A percentile compares a stretch with the other conserved stretches of the same genome.
Evolutionary conservation across 2,113 vertebrate species (phyloP).

Genomic region (Cebidichthys violaceus): DNA sequence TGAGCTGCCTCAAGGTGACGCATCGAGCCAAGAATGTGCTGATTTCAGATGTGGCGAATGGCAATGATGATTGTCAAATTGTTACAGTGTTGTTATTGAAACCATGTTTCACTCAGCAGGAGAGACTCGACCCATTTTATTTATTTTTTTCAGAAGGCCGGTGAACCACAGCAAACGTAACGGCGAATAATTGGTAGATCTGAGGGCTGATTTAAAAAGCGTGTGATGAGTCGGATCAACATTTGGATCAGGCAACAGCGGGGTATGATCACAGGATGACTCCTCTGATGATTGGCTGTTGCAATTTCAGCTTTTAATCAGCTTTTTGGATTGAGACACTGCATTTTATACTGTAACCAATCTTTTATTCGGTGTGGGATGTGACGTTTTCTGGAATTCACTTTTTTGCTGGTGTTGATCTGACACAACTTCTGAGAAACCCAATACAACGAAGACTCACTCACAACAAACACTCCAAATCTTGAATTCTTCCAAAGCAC

Average conservation of each 20-base stretch:
- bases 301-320: conserved; percentile 35
- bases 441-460: not conserved
- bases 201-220: conserved; percentile 63
- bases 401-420: not conserved
- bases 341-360: conserved; percentile 10
- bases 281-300: conserved; percentile 12
- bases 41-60: conserved; percentile 80
- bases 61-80: conserved; percentile 75
- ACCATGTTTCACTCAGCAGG: conserved; percentile 76
- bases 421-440: conserved; percentile 5
- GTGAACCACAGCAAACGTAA: conserved; percentile 67
- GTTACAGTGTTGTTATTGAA: conserved; percentile 78
- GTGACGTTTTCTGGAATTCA: conserved; percentile 3
- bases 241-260: conserved; percentile 47
- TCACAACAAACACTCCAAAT: not conserved
- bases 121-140: conserved; percentile 25
- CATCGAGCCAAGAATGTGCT: conserved; percentile 67
- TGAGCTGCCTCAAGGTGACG: conserved; percentile 71
- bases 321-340: conserved; percentile 7
- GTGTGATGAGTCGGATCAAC: conserved; percentile 60
- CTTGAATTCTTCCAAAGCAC: not conserved
- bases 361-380: not conserved
- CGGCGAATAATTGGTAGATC: conserved; percentile 67
- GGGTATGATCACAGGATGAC: conserved; percentile 28
- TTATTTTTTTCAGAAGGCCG: conserved; percentile 47